Percentiles rank a stretch among this genome's conserved stretches.
Evolutionary conservation across 2,888 invertebrate species (phyloP).

Genomic region (Boloria euphrosyne): DNA sequence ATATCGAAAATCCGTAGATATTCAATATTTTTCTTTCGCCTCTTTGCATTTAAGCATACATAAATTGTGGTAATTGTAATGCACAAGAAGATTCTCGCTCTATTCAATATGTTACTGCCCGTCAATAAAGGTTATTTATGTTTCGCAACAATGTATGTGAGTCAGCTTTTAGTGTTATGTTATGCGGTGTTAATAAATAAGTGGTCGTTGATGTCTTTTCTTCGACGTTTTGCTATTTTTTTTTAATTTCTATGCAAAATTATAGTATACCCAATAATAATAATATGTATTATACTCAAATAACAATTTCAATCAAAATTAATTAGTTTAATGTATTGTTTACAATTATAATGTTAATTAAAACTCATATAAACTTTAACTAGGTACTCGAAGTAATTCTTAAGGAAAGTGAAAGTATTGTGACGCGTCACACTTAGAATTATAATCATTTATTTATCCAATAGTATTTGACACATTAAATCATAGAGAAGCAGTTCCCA

Average conservation of each 20-base stretch:
- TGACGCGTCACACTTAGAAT: conserved; percentile 44
- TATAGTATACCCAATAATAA: too few species aligned
- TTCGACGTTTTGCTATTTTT: neutral
- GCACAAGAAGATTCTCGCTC: conserved; percentile 5
- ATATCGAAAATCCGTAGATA: too few species aligned
- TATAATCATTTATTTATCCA: conserved; percentile 41
- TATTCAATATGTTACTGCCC: conserved; percentile 36
- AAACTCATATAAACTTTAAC: neutral
- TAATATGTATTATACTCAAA: too few species aligned
- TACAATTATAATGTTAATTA: neutral
- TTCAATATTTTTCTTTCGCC: too few species aligned
- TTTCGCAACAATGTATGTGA: neutral
- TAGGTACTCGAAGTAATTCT: conserved; percentile 30
- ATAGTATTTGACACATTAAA: conserved; percentile 25
- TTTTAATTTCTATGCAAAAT: too few species aligned
- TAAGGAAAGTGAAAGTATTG: conserved; percentile 52
- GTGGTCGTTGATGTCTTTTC: conserved; percentile 16
- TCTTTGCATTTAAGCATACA: too few species aligned
- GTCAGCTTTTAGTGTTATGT: neutral
- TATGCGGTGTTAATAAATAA: neutral
- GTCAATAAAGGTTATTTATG: conserved; percentile 39
- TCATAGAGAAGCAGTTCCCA: conserved; percentile 14
- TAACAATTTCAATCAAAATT: too few species aligned
- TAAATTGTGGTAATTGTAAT: neutral
- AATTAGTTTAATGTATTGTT: neutral